Percentiles rank a stretch among this genome's conserved stretches.
phyloP scores from a whole-genome alignment of 30 jellyfish, hydroid and myxozoan genomes.

The Aurelia sp. region DNA sequence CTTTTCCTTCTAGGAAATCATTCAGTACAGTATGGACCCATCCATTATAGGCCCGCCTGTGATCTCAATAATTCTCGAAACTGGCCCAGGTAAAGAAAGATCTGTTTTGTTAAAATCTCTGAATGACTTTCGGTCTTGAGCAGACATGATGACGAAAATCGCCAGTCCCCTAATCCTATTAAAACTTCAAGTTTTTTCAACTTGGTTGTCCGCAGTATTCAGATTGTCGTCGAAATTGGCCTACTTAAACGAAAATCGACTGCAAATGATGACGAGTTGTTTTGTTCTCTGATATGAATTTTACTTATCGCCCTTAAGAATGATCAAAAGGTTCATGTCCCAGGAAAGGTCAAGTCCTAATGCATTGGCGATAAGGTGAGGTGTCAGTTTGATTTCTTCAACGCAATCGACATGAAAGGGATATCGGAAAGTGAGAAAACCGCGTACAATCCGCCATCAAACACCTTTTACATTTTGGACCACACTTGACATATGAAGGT shows the following conservation, averaged over 20 bases:
- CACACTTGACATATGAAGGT: constrained; percentile 24
- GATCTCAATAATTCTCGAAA: too few relatives aligned
- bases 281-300: constrained; percentile 1
- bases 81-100: too few relatives aligned
- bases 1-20: too few relatives aligned
- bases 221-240: background rate
- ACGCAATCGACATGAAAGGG: background rate
- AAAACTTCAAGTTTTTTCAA: background rate
- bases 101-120: too few relatives aligned
- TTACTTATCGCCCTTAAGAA: constrained; percentile 11
- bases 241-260: background rate
- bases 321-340: constrained; percentile 1
- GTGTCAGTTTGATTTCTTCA: background rate
- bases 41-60: too few relatives aligned
- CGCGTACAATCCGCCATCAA: background rate
- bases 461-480: constrained; percentile 6
- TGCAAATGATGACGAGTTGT: background rate
- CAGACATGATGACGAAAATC: constrained; percentile 33
- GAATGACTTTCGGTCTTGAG: background rate
- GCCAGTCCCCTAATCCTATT: constrained; percentile 27
- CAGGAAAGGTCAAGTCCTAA: constrained; percentile 4
- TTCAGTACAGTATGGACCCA: too few relatives aligned
- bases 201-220: constrained; percentile 17
- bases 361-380: background rate
- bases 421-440: background rate